Evolutionary conservation across 2,888 invertebrate genomes (phyloP).

Genomic region (Laothoe populi): DNA sequence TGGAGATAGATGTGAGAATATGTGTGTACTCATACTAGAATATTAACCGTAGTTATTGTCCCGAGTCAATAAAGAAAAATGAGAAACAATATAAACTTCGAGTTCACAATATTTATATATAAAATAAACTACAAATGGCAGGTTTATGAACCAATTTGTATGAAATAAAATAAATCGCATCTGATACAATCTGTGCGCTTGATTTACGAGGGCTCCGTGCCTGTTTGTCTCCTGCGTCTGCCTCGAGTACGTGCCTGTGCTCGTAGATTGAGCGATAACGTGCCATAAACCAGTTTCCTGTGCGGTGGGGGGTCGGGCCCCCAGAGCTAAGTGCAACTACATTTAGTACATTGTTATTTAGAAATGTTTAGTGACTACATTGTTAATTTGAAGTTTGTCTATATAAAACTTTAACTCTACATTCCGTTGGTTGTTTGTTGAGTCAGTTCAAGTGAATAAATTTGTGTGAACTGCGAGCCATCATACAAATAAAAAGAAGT

Average conservation of each 20-base stretch:
- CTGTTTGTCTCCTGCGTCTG: background rate
- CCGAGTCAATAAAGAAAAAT: background rate
- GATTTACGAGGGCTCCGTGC: background rate
- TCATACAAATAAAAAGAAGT: no score
- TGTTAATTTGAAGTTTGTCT: no score
- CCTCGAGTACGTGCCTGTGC: conserved; percentile 1
- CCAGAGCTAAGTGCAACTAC: background rate
- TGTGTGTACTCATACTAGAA: no score
- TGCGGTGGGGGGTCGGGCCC: background rate
- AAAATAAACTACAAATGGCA: background rate
- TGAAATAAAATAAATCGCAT: conserved; percentile 2
- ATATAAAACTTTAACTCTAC: no score
- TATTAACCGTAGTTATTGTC: no score
- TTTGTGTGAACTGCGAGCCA: no score
- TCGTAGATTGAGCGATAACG: conserved; percentile 4
- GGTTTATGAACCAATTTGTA: background rate
- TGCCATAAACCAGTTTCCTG: background rate
- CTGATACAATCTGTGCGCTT: background rate
- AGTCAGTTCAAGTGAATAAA: no score
- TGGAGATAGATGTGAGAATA: no score
- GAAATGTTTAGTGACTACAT: background rate
- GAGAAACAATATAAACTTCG: no score
- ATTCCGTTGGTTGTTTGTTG: no score
- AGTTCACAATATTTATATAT: background rate
- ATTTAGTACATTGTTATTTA: background rate